A percentile compares a stretch with the other conserved stretches of the same genome.
Conservation (phyloP, 2,797 vertebrate species). For the Remorina albescens region DNA sequence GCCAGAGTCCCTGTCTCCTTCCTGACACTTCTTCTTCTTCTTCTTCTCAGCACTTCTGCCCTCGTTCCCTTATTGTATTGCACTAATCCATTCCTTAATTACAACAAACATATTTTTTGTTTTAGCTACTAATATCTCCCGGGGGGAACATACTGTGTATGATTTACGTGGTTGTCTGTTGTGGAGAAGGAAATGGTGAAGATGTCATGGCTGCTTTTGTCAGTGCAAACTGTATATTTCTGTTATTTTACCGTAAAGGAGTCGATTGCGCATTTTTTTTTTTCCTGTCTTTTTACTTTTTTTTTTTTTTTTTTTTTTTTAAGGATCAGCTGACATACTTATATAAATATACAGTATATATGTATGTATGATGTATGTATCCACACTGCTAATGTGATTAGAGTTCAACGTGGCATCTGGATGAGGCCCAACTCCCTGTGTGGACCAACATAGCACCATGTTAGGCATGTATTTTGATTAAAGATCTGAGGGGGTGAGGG, state of each 20-base stretch:
- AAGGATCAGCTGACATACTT: conserved; percentile 55
- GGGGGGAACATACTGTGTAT: conserved; percentile 43
- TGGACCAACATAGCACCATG: conserved; percentile 60
- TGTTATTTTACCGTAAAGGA: conserved; percentile 50
- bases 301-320: too few relatives aligned
- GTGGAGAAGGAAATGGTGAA: conserved; percentile 56
- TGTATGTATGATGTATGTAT: conserved; percentile 60
- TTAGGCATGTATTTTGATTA: conserved; percentile 37
- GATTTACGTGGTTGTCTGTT: conserved; percentile 50
- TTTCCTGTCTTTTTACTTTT: too few relatives aligned
- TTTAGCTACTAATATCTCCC: conserved; percentile 60
- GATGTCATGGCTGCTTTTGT: conserved; percentile 66
- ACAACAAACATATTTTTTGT: conserved; percentile 46
- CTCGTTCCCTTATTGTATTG: conserved; percentile 74
- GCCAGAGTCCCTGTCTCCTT: conserved; percentile 52
- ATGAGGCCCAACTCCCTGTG: conserved; percentile 55
- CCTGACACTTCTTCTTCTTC: conserved; percentile 29
- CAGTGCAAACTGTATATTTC: conserved; percentile 64
- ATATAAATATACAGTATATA: conserved; percentile 62
- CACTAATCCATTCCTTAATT: conserved; percentile 83
- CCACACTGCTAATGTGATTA: conserved; percentile 68
- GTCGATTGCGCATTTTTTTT: conserved; percentile 47
- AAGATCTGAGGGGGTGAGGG: background rate
- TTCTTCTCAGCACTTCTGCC: conserved; percentile 52
- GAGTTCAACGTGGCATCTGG: conserved; percentile 46